Evolutionary conservation across 2,888 invertebrate species (phyloP), one percentile per base, ranked within the genome.

Genomic region (Athetis lepigone): DNA sequence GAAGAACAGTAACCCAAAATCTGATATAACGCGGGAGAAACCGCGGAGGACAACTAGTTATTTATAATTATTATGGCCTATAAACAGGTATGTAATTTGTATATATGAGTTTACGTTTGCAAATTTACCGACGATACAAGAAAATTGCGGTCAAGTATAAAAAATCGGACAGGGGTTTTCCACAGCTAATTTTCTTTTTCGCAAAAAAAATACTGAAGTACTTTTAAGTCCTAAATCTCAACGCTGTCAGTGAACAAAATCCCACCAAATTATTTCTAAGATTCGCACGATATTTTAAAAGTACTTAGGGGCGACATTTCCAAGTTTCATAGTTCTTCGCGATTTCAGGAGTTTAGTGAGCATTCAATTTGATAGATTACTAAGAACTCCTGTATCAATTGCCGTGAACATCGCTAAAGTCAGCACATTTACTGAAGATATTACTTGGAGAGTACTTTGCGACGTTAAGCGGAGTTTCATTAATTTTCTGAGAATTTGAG

Each of bases 331-430:
- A 54, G 54, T 63, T 63, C 70, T 37, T 33, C 36, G 49, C 52
- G 18, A 52, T 29, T 8, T n/a, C 19, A 6, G 25, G 45, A 55
- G 36, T 63, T 73, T 60, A 39, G 47, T 46, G 58, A 43, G 9
- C 50, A 37, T 55, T 40, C 45, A 63, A 69, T 64, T 68, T 73
- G 69, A 77, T 69, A 59, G 47, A 69, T 69, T 27, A 49, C 25
- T 42, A 19, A 9, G 18, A 70, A 68, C 54, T 73, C 25, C 2
- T 45, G 5, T 62, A 56, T 42, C 61, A 51, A 42, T 51, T 55
- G 47, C 75, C 36, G 29, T 52, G 21, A 25, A 56, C 7, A 50
- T 46, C 16, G 29, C 45, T 25, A 23, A 70, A 75, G 42, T 70
- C 52, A 23, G 55, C 54, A 62, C 56, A 37, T 63, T 71, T 16